Percentiles rank a stretch among this genome's conserved stretches.
Conservation (phyloP, 2,888 invertebrate genomes). For the Sericinus montela region DNA sequence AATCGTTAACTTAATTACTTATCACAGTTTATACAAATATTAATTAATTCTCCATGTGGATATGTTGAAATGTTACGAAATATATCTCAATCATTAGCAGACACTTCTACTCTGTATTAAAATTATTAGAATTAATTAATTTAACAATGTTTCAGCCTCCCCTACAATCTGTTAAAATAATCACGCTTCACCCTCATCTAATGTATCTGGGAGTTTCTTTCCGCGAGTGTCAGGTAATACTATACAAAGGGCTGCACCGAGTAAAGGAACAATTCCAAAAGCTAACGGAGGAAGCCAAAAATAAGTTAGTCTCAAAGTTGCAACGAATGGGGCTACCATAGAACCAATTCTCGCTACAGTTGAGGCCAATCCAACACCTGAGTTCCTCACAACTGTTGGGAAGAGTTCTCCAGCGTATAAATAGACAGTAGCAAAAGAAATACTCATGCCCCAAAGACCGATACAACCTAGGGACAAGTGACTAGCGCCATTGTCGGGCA, state of each 20-base stretch:
- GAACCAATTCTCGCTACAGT: constrained; percentile 92
- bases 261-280: constrained; percentile 84
- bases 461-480: constrained; percentile 83
- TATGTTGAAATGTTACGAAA: too few species aligned
- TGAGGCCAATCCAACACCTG: constrained; percentile 91
- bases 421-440: constrained; percentile 91
- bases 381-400: constrained; percentile 92
- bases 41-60: too few species aligned
- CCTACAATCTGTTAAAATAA: background rate
- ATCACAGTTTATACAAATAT: too few species aligned
- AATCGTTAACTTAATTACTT: too few species aligned
- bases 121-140: too few species aligned
- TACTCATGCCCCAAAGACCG: constrained; percentile 89
- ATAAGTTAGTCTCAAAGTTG: constrained; percentile 78
- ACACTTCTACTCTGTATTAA: too few species aligned
- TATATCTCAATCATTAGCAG: too few species aligned
- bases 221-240: constrained; percentile 89
- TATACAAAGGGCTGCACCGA: constrained; percentile 83
- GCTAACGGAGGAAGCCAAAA: constrained; percentile 84
- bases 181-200: constrained; percentile 86
- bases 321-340: constrained; percentile 90
- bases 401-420: constrained; percentile 93
- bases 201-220: constrained; percentile 86
- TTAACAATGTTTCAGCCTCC: too few species aligned
- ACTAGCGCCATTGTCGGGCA: constrained; percentile 64